These are phyloP conservation scores for Ascidia mentula DNA, from an alignment of 23 tunicate species.

Conservation along the genomic window DNA sequence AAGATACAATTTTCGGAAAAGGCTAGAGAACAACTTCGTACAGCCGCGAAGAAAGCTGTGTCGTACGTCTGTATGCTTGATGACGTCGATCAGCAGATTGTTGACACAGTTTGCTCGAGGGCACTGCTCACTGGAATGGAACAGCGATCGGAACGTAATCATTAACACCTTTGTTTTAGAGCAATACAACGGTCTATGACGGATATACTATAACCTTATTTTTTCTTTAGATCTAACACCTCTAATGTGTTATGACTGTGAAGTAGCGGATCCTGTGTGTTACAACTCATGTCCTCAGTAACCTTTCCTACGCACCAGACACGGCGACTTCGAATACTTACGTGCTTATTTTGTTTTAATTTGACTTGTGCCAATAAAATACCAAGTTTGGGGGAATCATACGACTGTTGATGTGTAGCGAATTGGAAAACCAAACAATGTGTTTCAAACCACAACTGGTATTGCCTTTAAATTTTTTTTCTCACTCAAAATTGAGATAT, in stretches of 20 bases:
- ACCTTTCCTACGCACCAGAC: too few relatives aligned
- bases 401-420: too few relatives aligned
- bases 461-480: too few relatives aligned
- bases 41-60: not conserved
- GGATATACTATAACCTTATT: too few relatives aligned
- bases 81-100: slow-evolving; percentile 1
- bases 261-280: slow-evolving; percentile 54
- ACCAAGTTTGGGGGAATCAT: slow-evolving; percentile 6
- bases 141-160: not conserved
- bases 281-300: slow-evolving; percentile 38
- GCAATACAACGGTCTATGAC: not conserved
- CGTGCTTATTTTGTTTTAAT: not conserved
- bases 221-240: not conserved
- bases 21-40: not conserved
- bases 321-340: not conserved
- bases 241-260: slow-evolving; percentile 33
- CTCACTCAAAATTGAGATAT: too few relatives aligned
- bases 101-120: not conserved
- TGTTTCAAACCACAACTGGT: too few relatives aligned
- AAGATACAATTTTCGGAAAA: not conserved
- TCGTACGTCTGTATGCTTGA: not conserved
- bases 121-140: not conserved
- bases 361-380: not conserved
- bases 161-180: not conserved
- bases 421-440: too few relatives aligned